Evolutionary conservation across 2,113 vertebrate species (phyloP), one percentile per base, ranked within the genome.

Genomic region (Coreoperca whiteheadi): DNA sequence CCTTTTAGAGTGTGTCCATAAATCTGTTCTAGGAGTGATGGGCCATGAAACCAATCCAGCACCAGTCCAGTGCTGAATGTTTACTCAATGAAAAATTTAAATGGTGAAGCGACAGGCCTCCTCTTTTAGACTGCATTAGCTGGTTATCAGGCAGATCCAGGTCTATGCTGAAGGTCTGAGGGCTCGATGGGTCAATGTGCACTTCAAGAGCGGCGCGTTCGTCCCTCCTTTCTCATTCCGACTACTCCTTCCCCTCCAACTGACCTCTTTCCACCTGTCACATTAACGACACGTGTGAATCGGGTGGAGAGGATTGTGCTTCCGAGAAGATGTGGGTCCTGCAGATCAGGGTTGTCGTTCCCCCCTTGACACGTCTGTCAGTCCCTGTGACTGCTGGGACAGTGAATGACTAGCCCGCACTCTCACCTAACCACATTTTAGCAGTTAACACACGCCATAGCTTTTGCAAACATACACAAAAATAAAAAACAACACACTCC

Each of bases 181-280:
- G 41, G 74, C 71, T 43, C n/a, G 4, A 2, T 9, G 37, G 71
- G 77, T 83, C 81, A 77, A 75, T 37, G 61, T 8, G 48, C 75
- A n/a, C 64, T 48, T 54, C 50, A 57, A 9, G 60, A 61, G 50
- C 54, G 20, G 37, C 32, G 0, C 54, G 21, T 9, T 32, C 39
- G 15, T 20, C 15, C 30, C 34, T 16, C 12, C 56, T 46, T 11
- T 2, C 56, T 30, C 74, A 0, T 25, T 43, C 37, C 11, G 32
- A 39, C 54, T 43, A 20, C 30, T 25, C 1, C 67, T 41, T 18
- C 23, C 59, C 34, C 53, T 65, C 54, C 30, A 54, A 0, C 50
- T 77, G 72, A 86, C 78, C 73, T 80, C 71, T 69, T 57, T 63
- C 56, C 66, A 64, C 85, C 84, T 54, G 77, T 82, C 81, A 89